Evolutionary conservation across 1,140 invertebrate species (phyloP), one percentile per base, ranked within the genome.

Genomic region (Listronotus oregonensis): DNA sequence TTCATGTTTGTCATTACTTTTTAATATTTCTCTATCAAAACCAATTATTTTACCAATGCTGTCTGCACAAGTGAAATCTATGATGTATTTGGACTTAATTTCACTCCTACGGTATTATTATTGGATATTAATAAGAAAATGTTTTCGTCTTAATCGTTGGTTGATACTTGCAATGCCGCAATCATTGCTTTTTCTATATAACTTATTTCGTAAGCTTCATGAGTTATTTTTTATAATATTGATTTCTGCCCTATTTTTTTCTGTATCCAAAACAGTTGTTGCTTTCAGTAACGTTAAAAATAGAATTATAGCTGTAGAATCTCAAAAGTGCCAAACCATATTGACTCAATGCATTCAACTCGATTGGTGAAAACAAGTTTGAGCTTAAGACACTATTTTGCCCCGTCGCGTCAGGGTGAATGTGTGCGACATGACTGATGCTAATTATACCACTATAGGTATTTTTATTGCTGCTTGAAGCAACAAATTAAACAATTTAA

Each of bases 31-130:
- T 31, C 32, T 18, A n/a, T 50, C 18, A 17, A 47, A 66, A 50
- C 56, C 57, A 15, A 66, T 21, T 18, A 55, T 9, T 11, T 18
- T 21, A 18, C 7, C 57, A 27, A 66, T 31, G 12, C 32, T 46
- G 18, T 51, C 9, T n/a, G 17, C 11, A 12, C 21, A 12, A 31
- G 50, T 39, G 18, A 66, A 61, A 47, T 66, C 50, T 17, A 61
- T 61, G 6, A 18, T 6, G 54, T 32, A 66, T 51, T 46, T 43
- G 18, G 47, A 37, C 6, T 54, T 15, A 18, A 61, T 61, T 50
- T 62, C 57, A 34, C 58, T 46, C 21, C 62, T 62, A 34, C 49
- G 40, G 61, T 67, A 39, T 61, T 50, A 51, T 67, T 50, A 51
- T 67, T 67, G 9, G 12, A 7, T 55, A 10, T 21, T n/a, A 12